Evolutionary conservation across 2,113 vertebrate species (phyloP).

Genomic region (Dicaeum eximium): DNA sequence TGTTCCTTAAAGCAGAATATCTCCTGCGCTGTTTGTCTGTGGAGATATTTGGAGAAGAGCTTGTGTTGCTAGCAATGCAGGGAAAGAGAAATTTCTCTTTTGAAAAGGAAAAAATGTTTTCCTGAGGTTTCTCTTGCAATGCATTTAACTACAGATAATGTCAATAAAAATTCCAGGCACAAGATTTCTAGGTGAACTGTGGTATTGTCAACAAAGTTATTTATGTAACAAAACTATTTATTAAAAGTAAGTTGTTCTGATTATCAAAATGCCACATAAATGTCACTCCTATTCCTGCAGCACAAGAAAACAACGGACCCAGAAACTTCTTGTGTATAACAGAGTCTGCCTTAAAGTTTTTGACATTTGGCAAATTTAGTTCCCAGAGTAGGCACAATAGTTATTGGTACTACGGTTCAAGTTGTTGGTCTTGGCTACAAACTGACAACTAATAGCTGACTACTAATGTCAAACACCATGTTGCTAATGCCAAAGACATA

Average conservation of each 20-base stretch:
- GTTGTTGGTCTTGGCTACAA: background rate
- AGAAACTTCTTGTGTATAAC: background rate
- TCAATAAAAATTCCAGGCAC: background rate
- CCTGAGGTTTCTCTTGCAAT: background rate
- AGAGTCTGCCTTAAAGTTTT: background rate
- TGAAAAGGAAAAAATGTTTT: background rate
- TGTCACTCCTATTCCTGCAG: background rate
- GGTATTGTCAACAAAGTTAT: background rate
- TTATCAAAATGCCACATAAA: background rate
- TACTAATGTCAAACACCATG: background rate
- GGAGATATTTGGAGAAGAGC: background rate
- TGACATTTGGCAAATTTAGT: background rate
- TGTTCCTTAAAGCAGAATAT: background rate
- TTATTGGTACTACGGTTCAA: background rate
- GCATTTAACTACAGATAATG: background rate
- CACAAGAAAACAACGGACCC: background rate
- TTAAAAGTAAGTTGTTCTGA: background rate
- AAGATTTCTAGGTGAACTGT: background rate
- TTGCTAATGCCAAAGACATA: background rate
- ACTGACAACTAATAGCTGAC: background rate
- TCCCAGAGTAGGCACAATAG: background rate
- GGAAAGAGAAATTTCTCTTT: background rate
- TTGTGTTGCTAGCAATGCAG: background rate
- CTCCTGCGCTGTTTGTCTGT: fast-evolving
- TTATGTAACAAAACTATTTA: background rate